Conservation (phyloP, 2,113 vertebrate genomes). For the Lophura nycthemera region DNA sequence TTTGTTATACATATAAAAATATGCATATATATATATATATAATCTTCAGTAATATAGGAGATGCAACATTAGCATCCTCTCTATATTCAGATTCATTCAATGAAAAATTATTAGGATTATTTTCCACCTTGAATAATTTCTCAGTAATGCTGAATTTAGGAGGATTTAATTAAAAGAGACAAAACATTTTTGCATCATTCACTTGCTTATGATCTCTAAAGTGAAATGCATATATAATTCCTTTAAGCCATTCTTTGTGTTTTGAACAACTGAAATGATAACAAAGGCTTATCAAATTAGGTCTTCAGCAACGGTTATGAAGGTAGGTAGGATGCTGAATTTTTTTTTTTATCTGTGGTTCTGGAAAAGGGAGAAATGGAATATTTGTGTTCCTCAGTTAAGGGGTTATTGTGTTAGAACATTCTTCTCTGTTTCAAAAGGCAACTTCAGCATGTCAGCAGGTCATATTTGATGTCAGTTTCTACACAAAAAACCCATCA, state of each 20-base stretch:
- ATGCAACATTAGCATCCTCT: background rate
- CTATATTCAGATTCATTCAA: background rate
- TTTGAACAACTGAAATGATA: background rate
- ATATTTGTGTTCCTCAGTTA: background rate
- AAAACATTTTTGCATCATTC: background rate
- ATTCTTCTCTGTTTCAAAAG: background rate
- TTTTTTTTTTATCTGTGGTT: background rate
- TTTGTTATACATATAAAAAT: background rate
- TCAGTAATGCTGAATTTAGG: background rate
- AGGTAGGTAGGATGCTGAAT: background rate
- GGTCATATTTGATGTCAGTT: background rate
- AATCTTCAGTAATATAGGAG: background rate
- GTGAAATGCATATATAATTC: background rate
- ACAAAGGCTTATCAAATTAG: rapidly evolving
- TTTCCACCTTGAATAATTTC: background rate
- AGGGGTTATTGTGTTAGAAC: background rate
- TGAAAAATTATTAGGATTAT: background rate
- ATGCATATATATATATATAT: background rate
- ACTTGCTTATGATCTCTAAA: background rate
- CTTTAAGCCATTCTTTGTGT: background rate
- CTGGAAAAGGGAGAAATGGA: background rate
- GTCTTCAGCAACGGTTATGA: background rate
- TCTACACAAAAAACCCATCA: background rate
- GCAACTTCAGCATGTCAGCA: background rate
- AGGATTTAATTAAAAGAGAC: background rate